A percentile compares a stretch with the other conserved stretches of the same genome.
Evolutionary conservation across 2,888 invertebrate genomes (phyloP).

Genomic region (Pecten maximus): DNA sequence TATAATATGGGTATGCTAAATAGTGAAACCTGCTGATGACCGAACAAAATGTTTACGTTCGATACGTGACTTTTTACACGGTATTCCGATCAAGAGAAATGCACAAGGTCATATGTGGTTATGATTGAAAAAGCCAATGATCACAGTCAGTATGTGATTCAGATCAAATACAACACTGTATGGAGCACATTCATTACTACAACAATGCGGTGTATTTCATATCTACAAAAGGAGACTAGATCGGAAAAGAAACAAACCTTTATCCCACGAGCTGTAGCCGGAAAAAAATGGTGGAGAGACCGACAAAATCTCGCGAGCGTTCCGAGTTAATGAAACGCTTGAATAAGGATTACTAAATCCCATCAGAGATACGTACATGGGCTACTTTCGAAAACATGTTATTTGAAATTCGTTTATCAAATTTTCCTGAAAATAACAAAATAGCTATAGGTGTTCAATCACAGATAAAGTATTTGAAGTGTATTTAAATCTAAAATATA

Average conservation of each 20-base stretch:
- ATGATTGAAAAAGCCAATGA: background rate
- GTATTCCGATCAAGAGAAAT: background rate
- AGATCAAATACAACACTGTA: background rate
- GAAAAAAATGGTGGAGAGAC: background rate
- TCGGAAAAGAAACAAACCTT: background rate
- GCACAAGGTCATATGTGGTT: background rate
- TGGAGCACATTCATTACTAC: background rate
- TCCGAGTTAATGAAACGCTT: background rate
- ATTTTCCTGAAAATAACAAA: too few species aligned
- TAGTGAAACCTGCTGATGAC: background rate
- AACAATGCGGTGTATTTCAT: background rate
- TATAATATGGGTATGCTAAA: too few species aligned
- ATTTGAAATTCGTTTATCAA: too few species aligned
- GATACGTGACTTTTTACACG: constrained; percentile 17
- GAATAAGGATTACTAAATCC: too few species aligned
- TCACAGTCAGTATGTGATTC: background rate
- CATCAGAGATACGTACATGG: too few species aligned
- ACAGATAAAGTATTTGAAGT: too few species aligned
- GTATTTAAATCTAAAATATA: too few species aligned
- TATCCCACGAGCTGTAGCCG: background rate
- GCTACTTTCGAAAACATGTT: too few species aligned
- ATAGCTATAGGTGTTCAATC: too few species aligned
- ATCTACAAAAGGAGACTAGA: background rate
- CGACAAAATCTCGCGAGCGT: background rate
- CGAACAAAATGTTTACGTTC: background rate